Evolutionary conservation across 2,113 vertebrate genomes (phyloP).

Genomic region (Peromyscus maniculatus): DNA sequence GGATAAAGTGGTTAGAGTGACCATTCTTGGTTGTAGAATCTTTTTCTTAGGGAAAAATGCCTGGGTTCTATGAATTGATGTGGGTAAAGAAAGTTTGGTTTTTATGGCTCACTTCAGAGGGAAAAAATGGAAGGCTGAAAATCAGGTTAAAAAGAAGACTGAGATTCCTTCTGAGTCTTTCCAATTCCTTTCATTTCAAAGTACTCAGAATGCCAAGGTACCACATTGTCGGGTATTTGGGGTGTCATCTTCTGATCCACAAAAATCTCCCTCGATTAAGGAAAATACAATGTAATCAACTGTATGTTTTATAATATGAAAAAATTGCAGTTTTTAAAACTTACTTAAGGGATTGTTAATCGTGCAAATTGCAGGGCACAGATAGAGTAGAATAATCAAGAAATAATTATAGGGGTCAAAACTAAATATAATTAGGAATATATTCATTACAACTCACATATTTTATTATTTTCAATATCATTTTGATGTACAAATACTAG

Average conservation of each 20-base stretch:
- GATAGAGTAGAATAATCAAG: background rate
- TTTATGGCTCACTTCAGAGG: background rate
- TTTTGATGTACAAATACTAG: background rate
- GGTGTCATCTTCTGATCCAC: background rate
- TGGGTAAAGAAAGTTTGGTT: background rate
- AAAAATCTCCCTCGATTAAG: background rate
- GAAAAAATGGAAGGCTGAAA: background rate
- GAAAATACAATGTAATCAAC: background rate
- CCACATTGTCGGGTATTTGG: background rate
- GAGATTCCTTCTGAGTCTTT: background rate
- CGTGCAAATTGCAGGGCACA: background rate
- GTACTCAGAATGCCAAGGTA: background rate
- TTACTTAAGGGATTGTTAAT: background rate
- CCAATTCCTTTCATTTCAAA: background rate
- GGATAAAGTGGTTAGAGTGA: background rate
- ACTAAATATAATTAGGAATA: conserved; percentile 24
- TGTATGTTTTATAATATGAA: background rate
- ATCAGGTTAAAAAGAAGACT: no score
- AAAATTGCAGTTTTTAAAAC: background rate
- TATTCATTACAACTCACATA: conserved; percentile 29
- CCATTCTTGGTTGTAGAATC: background rate
- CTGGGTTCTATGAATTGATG: background rate
- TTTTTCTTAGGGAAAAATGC: background rate
- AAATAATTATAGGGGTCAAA: conserved; percentile 2
- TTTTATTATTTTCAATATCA: conserved; percentile 35